Conservation (phyloP, 1,140 invertebrate species). For the Macrobrachium nipponense region DNA sequence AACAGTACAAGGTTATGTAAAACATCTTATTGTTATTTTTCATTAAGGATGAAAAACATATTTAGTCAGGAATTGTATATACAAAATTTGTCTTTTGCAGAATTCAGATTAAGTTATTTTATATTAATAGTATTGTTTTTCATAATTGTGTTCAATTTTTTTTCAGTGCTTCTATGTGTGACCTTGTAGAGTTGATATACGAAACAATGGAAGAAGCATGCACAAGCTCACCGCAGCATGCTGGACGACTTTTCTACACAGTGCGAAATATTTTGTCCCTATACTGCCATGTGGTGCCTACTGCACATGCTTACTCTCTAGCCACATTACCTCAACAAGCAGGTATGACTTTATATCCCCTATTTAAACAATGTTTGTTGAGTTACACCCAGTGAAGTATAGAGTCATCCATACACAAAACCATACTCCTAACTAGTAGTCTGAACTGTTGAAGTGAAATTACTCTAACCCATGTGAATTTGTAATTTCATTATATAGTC, state of each 20-base stretch:
- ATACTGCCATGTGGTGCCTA: conserved; percentile 82
- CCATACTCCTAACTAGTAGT: too few species aligned
- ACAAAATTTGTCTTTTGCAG: too few species aligned
- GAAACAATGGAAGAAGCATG: conserved; percentile 81
- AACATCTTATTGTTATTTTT: too few species aligned
- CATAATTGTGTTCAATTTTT: neutral
- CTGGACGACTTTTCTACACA: conserved; percentile 78
- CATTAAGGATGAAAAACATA: too few species aligned
- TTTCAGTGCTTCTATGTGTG: conserved; percentile 71
- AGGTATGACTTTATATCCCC: conserved; percentile 23
- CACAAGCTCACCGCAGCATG: conserved; percentile 71
- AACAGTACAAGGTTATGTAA: too few species aligned
- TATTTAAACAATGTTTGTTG: too few species aligned
- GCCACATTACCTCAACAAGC: conserved; percentile 60
- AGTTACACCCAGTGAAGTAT: too few species aligned
- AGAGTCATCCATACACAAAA: too few species aligned
- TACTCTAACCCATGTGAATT: too few species aligned
- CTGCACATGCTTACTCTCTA: conserved; percentile 75
- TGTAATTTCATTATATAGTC: too few species aligned
- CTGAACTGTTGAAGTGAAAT: too few species aligned
- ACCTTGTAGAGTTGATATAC: conserved; percentile 79
- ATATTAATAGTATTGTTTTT: neutral
- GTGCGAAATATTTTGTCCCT: conserved; percentile 81
- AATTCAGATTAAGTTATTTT: neutral
- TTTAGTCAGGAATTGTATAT: too few species aligned